A percentile compares a stretch with the other conserved stretches of the same genome.
Conservation (phyloP, 2,113 vertebrate genomes). For the Sinosuthora webbiana region DNA sequence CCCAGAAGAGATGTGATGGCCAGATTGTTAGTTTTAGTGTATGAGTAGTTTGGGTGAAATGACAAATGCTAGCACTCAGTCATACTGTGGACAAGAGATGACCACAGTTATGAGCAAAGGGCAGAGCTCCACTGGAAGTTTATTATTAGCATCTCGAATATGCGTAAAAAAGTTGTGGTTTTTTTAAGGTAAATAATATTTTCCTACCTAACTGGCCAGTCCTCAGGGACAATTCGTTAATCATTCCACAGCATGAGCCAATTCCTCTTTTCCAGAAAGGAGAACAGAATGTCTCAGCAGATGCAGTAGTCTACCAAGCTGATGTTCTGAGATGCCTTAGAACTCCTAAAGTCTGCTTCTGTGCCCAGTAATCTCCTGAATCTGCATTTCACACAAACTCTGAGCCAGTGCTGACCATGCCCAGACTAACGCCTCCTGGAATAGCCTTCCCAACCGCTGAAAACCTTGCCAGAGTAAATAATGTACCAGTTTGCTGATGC, state of each 20-base stretch:
- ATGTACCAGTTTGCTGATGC: constrained; percentile 27
- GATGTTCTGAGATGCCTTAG: constrained; percentile 2
- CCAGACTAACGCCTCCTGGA: constrained; percentile 60
- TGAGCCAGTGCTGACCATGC: constrained; percentile 31
- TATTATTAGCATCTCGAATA: constrained; percentile 47
- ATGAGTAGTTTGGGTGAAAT: constrained; percentile 56
- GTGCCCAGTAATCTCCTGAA: constrained; percentile 44
- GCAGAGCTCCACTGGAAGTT: not conserved
- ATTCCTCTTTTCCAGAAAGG: constrained; percentile 43
- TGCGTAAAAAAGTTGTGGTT: not conserved
- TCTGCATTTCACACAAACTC: constrained; percentile 50
- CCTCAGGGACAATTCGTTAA: constrained; percentile 48
- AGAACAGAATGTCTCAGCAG: constrained; percentile 21
- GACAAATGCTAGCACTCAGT: constrained; percentile 41
- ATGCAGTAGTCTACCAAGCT: not conserved
- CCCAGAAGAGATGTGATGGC: constrained; percentile 13
- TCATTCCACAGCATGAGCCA: constrained; percentile 47
- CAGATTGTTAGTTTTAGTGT: constrained; percentile 22
- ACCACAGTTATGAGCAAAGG: constrained; percentile 7
- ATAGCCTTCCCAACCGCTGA: not conserved
- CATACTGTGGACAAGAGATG: constrained; percentile 1
- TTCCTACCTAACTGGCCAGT: constrained; percentile 57
- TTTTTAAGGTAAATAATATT: constrained; percentile 56
- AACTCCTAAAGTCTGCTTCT: not conserved
- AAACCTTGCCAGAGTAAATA: constrained; percentile 52